A percentile compares a stretch with the other conserved stretches of the same genome.
phyloP scores from a whole-genome alignment of 2,797 vertebrate species.

The Melanogrammus aeglefinus region DNA sequence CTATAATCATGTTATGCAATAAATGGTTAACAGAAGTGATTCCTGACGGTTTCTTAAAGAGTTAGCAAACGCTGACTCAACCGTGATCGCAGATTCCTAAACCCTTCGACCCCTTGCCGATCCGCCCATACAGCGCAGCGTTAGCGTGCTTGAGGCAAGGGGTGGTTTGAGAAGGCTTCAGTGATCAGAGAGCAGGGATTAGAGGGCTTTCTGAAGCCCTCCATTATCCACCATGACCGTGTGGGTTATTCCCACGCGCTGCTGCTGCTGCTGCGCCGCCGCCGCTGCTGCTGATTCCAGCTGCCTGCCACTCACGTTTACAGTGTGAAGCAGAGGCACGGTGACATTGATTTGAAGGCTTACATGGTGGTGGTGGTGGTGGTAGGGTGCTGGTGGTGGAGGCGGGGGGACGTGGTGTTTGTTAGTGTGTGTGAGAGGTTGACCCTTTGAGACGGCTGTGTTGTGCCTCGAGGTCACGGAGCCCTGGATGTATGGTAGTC shows the following conservation, averaged over 20 bases:
- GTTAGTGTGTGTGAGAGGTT: neutral
- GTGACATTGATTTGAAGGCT: neutral
- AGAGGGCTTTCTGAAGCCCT: neutral
- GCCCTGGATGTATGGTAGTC: neutral
- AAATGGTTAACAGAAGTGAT: no score
- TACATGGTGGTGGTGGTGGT: neutral
- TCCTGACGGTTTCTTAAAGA: no score
- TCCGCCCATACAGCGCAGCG: no score
- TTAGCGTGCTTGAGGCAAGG: neutral
- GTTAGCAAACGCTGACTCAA: no score
- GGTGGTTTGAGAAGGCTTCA: neutral
- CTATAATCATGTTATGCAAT: no score
- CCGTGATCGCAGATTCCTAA: no score
- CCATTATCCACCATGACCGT: neutral
- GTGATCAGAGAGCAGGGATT: neutral
- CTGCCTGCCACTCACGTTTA: neutral
- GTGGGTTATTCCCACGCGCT: neutral
- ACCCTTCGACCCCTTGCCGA: no score
- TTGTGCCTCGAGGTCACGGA: neutral
- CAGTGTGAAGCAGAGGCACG: neutral
- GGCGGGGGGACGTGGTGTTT: neutral
- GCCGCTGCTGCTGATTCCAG: neutral
- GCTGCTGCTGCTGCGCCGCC: no score
- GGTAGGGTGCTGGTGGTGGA: neutral
- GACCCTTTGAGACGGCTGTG: no score